Evolutionary conservation across 1,140 invertebrate genomes (phyloP).

Genomic region (Eueides isabella): DNA sequence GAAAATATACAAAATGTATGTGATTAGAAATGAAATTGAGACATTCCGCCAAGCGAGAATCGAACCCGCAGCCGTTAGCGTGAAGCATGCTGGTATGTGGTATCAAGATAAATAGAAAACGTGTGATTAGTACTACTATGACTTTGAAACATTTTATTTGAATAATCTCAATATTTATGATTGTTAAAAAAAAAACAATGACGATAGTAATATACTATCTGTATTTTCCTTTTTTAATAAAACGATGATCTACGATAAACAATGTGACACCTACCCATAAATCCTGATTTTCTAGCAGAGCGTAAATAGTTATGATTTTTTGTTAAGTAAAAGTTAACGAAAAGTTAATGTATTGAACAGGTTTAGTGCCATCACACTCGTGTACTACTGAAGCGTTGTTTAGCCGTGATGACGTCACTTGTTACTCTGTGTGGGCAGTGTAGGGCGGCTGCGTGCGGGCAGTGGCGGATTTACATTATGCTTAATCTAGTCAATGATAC

Average conservation of each 20-base stretch:
- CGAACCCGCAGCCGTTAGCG: slow-evolving; percentile 6
- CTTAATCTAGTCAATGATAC: too few relatives aligned
- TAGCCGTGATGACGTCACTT: slow-evolving; percentile 7
- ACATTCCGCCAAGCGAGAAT: slow-evolving; percentile 5
- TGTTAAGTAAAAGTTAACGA: slow-evolving; percentile 4
- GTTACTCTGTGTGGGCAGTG: not conserved
- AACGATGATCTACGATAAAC: not conserved
- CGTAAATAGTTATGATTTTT: not conserved
- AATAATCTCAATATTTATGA: not conserved
- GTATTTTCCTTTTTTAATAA: not conserved
- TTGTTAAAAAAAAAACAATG: not conserved
- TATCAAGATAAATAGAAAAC: not conserved
- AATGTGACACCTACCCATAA: not conserved
- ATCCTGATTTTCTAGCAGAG: slow-evolving; percentile 1
- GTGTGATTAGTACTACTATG: not conserved
- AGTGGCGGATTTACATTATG: not conserved
- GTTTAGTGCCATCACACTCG: slow-evolving; percentile 17
- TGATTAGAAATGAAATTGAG: not conserved
- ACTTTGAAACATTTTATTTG: not conserved
- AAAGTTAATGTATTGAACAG: not conserved
- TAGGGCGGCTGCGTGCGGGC: slow-evolving; percentile 4
- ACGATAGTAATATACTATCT: not conserved
- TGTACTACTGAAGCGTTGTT: slow-evolving; percentile 26
- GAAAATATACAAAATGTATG: not conserved
- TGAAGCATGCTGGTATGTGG: not conserved